Base-by-base conservation (phyloP, 2,888 invertebrate species). In the Trilocha varians region DNA sequence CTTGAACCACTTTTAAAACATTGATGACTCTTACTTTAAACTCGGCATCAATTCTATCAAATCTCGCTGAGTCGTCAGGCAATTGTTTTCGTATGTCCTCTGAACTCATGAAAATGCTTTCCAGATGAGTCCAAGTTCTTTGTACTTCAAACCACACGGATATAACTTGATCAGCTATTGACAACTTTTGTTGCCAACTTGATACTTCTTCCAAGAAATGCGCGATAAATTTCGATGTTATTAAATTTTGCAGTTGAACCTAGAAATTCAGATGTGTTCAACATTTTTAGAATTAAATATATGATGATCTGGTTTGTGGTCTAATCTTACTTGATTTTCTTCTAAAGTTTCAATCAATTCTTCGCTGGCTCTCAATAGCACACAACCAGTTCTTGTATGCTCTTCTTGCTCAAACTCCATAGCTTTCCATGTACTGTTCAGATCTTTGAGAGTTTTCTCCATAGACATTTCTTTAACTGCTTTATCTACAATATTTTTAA, bases 401-500 rank as follows among this genome's bases (percentile, higher is more conserved):
- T 90, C 84, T 74, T 98, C 97, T 76, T 95, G 92, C 60, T 95
- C 94, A 66, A 98, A 97, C 76, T 96, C 95, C 95, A 97, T 95
- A 2, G 90, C 88, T 36, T 95, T 93, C 96, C 98, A 98, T 1
- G 96, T 98, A 3, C 91, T 89, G 62, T 97, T 91, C 44, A 98
- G 78, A 62, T 98, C 98, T 52, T 94, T 90, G 39, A 98, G 87
- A 42, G 94, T 93, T 72, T 97, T 98, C 76, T 98, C 98, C 97
- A 98, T 98, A 2, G 96, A 95, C 95, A 97, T 97, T 86, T 98
- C 98, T 79, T 98, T 98, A 0, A 97, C 97, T 0, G 98, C 97
- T 83, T 98, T 98, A 73, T 98, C 98, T 6, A 98, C 98, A 59
- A 98, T 98, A 71, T 96, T 96, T 65, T 97, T 95, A 0, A 97